Evolutionary conservation across 2,113 vertebrate genomes (phyloP).

Genomic region (Microcebus jonahi): DNA sequence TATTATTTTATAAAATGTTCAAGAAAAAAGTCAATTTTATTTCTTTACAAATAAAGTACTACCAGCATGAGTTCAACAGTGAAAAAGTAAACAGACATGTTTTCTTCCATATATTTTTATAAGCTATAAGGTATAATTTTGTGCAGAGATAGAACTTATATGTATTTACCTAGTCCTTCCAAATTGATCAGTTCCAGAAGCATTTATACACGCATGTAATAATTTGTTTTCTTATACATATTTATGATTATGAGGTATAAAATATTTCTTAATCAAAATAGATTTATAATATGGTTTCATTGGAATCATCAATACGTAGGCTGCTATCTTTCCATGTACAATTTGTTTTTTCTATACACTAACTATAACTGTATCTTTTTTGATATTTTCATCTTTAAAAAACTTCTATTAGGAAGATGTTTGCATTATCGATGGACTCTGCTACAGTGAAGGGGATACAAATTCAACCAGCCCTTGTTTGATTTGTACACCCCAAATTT

Average conservation of each 20-base stretch:
- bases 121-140: neutral
- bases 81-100: neutral
- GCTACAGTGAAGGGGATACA: constrained; percentile 88
- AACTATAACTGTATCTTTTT: neutral
- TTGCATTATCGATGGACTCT: constrained; percentile 91
- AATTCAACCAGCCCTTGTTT: constrained; percentile 90
- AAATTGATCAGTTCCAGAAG: neutral
- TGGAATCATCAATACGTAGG: neutral
- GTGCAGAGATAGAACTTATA: neutral
- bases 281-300: neutral
- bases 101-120: neutral
- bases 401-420: constrained; percentile 88
- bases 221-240: neutral
- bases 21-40: neutral
- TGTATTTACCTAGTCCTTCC: neutral
- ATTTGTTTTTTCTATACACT: neutral
- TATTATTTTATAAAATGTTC: neutral
- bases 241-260: neutral
- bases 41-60: neutral
- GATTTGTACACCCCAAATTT: constrained; percentile 89
- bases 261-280: neutral
- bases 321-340: neutral
- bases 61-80: neutral
- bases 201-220: neutral
- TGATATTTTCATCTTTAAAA: constrained; percentile 10